Base-by-base conservation (phyloP, 2,113 vertebrate genomes). In the Paradisaea rubra region DNA sequence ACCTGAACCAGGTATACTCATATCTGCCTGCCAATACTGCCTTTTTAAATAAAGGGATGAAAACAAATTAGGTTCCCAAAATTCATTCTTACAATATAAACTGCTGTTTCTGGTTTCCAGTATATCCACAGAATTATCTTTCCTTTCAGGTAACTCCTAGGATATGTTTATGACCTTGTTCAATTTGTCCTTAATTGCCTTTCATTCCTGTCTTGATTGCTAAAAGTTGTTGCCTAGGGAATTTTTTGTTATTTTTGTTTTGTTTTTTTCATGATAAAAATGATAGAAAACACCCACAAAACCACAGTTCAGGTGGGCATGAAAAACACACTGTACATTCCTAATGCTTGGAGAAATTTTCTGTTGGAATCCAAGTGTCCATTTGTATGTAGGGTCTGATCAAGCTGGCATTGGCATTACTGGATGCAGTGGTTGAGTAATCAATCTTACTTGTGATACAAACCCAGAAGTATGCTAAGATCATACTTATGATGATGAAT, bases 191-290 rank as follows among this genome's bases (percentile, higher is more conserved):
- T 18, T 44, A 37, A 22, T 28, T 71, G 19, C 7, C 12, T 73
- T 52, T 57, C 35, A 30, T 66, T 13, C 15, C 21, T 33, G 8
- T 56, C 33, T 64, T 4, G 3, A 31, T 33, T 31, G 28, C 12
- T 53, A 53, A 41, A 41, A 73, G 5, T 39, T 16, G 3, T 87
- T 81, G 21, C 10, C 22, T 2, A 1, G 53, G 21, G 17, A 8
- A 2, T n/a, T 28, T 37, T 37, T 11, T 10, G 0, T 13, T 11
- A 23, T 35, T 28, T n/a, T 11, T 12, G 2, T 5, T 50, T 60
- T 27, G 2, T 17, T 59, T 28, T 74, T 84, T 81, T 30, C 3
- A 7, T 54, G 4, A 21, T 31, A 22, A 41, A 77, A 76, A 35
- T 65, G 22, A 15, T 12, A 52, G 50, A 59, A 63, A 79, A 9